A percentile compares a stretch with the other conserved stretches of the same genome.
Evolutionary conservation across 2,797 vertebrate genomes (phyloP).

Genomic region (Neoniphon sammara): DNA sequence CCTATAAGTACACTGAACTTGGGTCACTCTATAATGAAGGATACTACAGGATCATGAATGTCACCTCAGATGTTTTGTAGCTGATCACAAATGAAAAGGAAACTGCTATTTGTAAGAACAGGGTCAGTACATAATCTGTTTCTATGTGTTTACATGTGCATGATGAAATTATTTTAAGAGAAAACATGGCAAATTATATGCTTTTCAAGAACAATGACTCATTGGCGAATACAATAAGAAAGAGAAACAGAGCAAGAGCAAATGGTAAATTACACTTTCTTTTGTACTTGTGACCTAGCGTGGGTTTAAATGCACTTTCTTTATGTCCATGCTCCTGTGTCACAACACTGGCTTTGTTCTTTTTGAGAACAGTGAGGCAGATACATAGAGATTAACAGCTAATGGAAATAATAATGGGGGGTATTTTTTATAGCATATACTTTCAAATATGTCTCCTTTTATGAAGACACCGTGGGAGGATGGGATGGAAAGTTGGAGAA

Average conservation of each 20-base stretch:
- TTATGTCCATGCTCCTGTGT: neutral
- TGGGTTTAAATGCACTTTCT: neutral
- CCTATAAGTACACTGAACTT: no score
- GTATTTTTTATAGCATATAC: conserved; percentile 22
- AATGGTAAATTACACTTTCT: neutral
- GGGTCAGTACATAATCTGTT: neutral
- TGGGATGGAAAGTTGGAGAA: neutral
- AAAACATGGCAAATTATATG: neutral
- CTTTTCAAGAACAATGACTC: neutral
- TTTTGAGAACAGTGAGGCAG: neutral
- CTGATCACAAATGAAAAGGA: neutral
- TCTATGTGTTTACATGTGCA: neutral
- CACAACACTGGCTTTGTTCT: neutral
- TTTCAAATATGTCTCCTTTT: conserved; percentile 25
- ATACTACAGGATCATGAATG: neutral
- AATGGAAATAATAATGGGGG: neutral
- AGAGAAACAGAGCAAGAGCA: neutral
- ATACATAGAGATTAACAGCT: neutral
- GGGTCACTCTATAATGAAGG: no score
- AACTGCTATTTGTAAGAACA: no score
- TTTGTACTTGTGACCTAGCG: neutral
- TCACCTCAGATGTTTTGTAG: neutral
- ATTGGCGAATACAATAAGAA: neutral
- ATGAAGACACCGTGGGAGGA: neutral
- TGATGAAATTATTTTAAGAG: neutral